Evolutionary conservation across 2,888 invertebrate genomes (phyloP).

Genomic region (Archips crataeganus): DNA sequence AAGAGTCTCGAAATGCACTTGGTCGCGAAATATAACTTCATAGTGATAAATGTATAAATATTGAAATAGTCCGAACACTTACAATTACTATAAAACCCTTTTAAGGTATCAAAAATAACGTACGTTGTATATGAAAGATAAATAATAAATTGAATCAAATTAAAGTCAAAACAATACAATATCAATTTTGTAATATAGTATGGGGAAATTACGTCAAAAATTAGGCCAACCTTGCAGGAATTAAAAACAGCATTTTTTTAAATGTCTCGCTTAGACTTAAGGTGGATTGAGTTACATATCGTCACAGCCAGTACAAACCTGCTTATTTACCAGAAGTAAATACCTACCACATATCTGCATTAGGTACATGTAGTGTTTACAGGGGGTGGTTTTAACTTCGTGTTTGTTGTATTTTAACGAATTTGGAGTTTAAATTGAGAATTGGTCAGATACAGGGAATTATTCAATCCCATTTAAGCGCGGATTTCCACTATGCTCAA

Average conservation of each 20-base stretch:
- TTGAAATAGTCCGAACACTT: conserved; percentile 21
- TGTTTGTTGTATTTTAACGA: no score
- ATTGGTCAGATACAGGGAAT: no score
- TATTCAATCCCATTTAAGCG: no score
- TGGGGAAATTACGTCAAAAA: background rate
- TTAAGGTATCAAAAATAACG: conserved; percentile 61
- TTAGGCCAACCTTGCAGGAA: background rate
- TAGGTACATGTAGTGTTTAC: no score
- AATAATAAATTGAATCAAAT: background rate
- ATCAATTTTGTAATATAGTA: background rate
- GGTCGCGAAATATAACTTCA: conserved; percentile 3
- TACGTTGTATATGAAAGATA: conserved; percentile 33
- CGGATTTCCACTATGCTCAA: no score
- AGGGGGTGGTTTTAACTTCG: no score
- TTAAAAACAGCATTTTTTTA: background rate
- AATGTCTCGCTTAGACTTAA: background rate
- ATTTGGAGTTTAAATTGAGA: no score
- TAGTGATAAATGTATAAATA: conserved; percentile 9
- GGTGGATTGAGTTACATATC: no score
- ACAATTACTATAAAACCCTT: conserved; percentile 36
- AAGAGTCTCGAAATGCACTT: conserved; percentile 1
- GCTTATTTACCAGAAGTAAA: no score
- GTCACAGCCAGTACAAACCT: no score
- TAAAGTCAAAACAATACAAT: conserved; percentile 22
- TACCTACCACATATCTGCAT: no score